A percentile compares a stretch with the other conserved stretches of the same genome.
Evolutionary conservation across 2,888 invertebrate species (phyloP).

Genomic region (Asteroscopus sphinx): DNA sequence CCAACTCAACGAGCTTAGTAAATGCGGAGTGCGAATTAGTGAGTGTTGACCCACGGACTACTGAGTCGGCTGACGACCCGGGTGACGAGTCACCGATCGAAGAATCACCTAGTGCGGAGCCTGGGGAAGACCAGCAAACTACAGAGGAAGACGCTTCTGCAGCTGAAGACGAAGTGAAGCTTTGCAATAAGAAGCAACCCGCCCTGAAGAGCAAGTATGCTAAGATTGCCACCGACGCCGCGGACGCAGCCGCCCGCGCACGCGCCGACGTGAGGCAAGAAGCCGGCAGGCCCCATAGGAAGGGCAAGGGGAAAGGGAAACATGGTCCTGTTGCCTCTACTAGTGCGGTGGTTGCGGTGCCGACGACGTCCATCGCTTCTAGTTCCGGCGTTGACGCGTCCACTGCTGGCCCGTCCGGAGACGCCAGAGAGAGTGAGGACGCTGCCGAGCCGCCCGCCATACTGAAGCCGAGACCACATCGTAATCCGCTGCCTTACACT

Average conservation of each 20-base stretch:
- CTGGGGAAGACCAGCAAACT: slow-evolving; percentile 14
- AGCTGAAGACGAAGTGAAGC: slow-evolving; percentile 29
- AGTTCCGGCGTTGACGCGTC: background rate
- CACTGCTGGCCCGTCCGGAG: background rate
- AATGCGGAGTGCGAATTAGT: slow-evolving; percentile 6
- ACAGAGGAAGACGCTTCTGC: slow-evolving; percentile 30
- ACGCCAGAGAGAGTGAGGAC: background rate
- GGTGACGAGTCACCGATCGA: slow-evolving; percentile 20
- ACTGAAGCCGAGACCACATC: slow-evolving; percentile 67
- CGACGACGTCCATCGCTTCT: slow-evolving; percentile 13
- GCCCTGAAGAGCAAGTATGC: slow-evolving; percentile 34
- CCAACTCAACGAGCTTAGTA: slow-evolving; percentile 12
- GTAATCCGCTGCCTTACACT: slow-evolving; percentile 88
- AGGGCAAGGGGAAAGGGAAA: slow-evolving; percentile 38
- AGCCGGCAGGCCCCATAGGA: slow-evolving; percentile 10
- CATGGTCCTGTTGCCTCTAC: slow-evolving; percentile 12
- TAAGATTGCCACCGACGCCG: slow-evolving; percentile 28
- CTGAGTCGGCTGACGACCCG: slow-evolving; percentile 5
- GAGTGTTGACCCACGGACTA: background rate
- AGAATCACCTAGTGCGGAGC: slow-evolving; percentile 31
- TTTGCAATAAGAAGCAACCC: slow-evolving; percentile 24
- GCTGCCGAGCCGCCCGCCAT: slow-evolving; percentile 32
- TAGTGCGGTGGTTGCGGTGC: background rate
- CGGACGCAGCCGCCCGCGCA: slow-evolving; percentile 10
- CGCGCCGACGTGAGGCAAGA: slow-evolving; percentile 28